Percentiles rank a stretch among this genome's conserved stretches.
These are phyloP conservation scores for Menura novaehollandiae DNA, from an alignment of 2,113 vertebrate genomes.

Conservation along the genomic window DNA sequence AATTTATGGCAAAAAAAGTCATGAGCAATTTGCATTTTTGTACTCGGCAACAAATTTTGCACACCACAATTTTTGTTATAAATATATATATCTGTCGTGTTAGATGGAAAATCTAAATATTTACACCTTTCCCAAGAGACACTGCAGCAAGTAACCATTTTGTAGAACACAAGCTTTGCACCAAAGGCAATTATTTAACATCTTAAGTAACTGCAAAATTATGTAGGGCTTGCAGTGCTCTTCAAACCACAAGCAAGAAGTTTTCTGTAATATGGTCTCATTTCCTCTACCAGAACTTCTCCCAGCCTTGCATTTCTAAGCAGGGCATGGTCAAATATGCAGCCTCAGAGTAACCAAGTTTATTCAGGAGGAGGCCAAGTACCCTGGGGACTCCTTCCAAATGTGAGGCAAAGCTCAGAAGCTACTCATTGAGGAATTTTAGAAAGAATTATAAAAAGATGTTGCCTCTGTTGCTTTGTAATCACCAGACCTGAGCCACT, in stretches of 20 bases:
- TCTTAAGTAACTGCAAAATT: not conserved
- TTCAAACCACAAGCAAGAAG: not conserved
- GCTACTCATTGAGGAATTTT: not conserved
- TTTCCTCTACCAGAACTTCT: not conserved
- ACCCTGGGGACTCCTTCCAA: not conserved
- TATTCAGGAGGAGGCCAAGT: not conserved
- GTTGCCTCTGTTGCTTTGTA: not conserved
- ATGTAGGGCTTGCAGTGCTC: not conserved
- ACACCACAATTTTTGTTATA: not conserved
- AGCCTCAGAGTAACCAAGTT: not conserved
- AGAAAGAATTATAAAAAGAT: not conserved
- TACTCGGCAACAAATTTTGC: not conserved
- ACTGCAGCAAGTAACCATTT: not conserved
- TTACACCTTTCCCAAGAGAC: not conserved
- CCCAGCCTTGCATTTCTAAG: not conserved
- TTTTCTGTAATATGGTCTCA: not conserved
- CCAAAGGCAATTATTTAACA: slow-evolving; percentile 5
- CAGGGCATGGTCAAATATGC: not conserved
- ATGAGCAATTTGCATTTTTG: not conserved
- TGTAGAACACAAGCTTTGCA: not conserved
- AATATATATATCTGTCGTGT: not conserved
- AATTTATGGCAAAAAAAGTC: not conserved
- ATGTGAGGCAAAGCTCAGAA: not conserved
- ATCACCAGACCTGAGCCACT: not conserved
- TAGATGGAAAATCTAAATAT: not conserved